phyloP scores from a whole-genome alignment of 2,797 vertebrate species.

The Channa striata region DNA sequence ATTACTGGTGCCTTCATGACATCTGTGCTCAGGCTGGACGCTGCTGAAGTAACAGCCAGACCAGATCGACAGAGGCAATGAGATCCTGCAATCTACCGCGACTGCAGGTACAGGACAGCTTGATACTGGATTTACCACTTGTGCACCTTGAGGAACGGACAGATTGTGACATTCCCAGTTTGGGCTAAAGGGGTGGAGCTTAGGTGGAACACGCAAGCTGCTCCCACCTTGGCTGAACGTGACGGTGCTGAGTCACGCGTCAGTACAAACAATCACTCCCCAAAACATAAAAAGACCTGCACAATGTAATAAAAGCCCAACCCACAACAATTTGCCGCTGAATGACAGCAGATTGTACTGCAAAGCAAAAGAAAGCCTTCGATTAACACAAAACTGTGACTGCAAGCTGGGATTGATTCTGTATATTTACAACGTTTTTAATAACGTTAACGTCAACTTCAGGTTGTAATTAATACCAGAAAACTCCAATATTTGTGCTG shows the following conservation, averaged over 20 bases:
- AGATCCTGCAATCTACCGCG: too few species aligned
- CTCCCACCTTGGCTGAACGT: not conserved
- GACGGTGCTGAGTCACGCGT: not conserved
- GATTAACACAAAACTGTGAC: not conserved
- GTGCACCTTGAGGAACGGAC: not conserved
- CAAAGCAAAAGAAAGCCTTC: not conserved
- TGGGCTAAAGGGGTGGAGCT: not conserved
- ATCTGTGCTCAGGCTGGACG: too few species aligned
- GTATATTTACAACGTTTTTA: not conserved
- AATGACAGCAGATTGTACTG: not conserved
- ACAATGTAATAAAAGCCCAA: constrained; percentile 6
- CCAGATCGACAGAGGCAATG: not conserved
- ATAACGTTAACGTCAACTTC: not conserved
- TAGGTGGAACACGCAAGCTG: not conserved
- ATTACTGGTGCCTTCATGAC: not conserved
- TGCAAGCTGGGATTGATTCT: not conserved
- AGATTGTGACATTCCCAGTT: not conserved
- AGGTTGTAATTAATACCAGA: not conserved
- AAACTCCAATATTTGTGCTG: not conserved
- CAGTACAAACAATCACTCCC: not conserved
- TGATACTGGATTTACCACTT: not conserved
- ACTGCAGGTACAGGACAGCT: not conserved
- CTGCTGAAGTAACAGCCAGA: not conserved
- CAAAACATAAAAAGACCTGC: not conserved
- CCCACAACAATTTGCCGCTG: constrained; percentile 1